Evolutionary conservation across 2,888 invertebrate genomes (phyloP), one percentile per base, ranked within the genome.

Genomic region (Limnephilus lunatus): DNA sequence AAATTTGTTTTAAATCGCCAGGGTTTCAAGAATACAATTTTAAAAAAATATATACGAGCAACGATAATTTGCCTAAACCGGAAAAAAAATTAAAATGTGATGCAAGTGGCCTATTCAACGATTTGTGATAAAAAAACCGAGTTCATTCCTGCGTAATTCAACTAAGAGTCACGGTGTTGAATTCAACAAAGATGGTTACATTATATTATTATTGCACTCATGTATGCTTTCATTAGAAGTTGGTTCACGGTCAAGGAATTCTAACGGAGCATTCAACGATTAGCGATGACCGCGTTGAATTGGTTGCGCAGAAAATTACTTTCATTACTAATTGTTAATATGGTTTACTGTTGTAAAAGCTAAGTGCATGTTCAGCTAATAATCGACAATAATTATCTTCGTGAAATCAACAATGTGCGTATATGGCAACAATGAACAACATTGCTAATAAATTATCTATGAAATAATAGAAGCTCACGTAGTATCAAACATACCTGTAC

Each of bases 241-340:
- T 32, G 85, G 85, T 85, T 85, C 85, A 85, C 85, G 85, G 44
- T 85, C 85, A 85, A 39, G 44, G 85, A 39, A n/a, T 85, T 35
- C 32, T 85, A 85, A 85, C 85, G 85, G 85, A 4, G 39, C 9
- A 44, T 44, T 44, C 85, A 44, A n/a, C 85, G 39, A 44, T 85
- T 39, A 39, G 85, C 12, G n/a, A 35, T 85, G 85, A 25, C 85
- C 85, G 85, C 85, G 83, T 32, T 83, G 83, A 83, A 83, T 83
- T 83, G 83, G 35, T 32, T 32, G 31, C 19, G 83, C 83, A 83
- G 83, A 83, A 83, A 83, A 83, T 83, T 32, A 83, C 83, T 83
- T 35, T 31, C 25, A 83, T 32, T 31, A 31, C 19, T 83, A 44
- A 44, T 44, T 25, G 15, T 68, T 68, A 68, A 15, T 68, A 68